Conservation (phyloP, 2,888 invertebrate genomes). For the Atherix ibis region DNA sequence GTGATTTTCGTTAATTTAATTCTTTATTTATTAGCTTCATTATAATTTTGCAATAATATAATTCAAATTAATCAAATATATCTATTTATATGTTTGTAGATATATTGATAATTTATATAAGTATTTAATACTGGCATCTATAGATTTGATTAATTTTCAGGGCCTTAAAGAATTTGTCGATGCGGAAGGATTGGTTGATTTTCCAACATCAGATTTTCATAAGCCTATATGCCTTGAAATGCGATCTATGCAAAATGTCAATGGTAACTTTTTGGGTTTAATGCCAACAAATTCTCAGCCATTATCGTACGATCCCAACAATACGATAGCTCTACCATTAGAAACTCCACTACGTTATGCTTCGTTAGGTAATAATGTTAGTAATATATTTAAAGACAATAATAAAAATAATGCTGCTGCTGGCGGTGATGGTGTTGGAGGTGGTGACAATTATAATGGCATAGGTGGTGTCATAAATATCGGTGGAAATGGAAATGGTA, state of each 20-base stretch:
- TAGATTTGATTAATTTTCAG: no score
- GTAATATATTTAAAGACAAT: constrained; percentile 17
- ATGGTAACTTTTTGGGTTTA: constrained; percentile 19
- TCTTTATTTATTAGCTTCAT: no score
- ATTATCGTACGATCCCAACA: constrained; percentile 28
- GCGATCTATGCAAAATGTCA: constrained; percentile 37
- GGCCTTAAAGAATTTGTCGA: constrained; percentile 84
- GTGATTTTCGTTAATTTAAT: no score
- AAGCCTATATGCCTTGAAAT: constrained; percentile 71
- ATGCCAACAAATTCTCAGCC: constrained; percentile 19
- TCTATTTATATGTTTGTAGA: no score
- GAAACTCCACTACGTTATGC: constrained; percentile 23
- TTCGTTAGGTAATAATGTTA: constrained; percentile 20
- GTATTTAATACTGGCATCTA: no score
- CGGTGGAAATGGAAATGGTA: constrained; percentile 5
- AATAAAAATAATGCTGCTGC: constrained; percentile 21
- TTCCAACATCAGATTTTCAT: constrained; percentile 69
- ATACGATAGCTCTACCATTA: constrained; percentile 28
- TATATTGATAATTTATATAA: no score
- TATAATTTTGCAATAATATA: no score
- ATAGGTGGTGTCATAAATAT: neutral
- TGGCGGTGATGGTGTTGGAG: constrained; percentile 1
- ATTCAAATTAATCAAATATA: no score
- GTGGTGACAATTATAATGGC: constrained; percentile 1
- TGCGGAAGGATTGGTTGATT: constrained; percentile 76